Base-by-base conservation (phyloP, 2,888 invertebrate genomes). In the Asteroscopus sphinx region DNA sequence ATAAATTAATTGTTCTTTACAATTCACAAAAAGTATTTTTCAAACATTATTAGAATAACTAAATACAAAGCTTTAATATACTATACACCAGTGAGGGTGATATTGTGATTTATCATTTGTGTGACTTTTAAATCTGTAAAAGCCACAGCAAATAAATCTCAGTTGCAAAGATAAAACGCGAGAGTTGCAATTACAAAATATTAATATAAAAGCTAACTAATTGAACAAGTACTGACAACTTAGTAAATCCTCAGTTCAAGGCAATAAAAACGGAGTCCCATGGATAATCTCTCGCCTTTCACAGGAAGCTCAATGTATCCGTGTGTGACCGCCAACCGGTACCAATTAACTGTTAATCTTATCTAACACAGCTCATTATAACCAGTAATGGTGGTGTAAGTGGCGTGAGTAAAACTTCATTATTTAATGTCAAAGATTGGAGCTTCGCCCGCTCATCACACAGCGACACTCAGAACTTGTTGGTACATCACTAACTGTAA, bases 401-500 rank as follows among this genome's bases (percentile, higher is more conserved):
- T 87, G 86, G 83, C 81, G 81, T 82, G 79, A 80, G 82, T 77
- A 82, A 78, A 77, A 79, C 82, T 86, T 85, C 90, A 91, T 91
- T 90, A 92, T 87, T 91, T 87, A 87, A 87, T 75, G 87, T 88
- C 91, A 88, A 75, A 82, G 89, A 87, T 89, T 85, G 81, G 79
- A 84, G 72, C 61, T 62, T 45, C 63, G 76, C 77, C 80, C 83
- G 77, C 81, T 77, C 83, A 85, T 89, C 87, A 85, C 66, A 61
- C 65, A 54, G 71, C 64, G 77, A 83, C 80, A 81, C 74, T 80
- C 60, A 54, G 71, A 77, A 79, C 79, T 68, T 62, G 77, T 74
- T 79, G 74, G 65, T 73, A 68, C 67, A 49, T 39, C n/a, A 9
- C 49, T 30, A 13, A 0, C 36, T 25, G 15, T 45, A 46, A 39